Evolutionary conservation across 2,797 vertebrate genomes (phyloP).

Genomic region (Coluber constrictor): DNA sequence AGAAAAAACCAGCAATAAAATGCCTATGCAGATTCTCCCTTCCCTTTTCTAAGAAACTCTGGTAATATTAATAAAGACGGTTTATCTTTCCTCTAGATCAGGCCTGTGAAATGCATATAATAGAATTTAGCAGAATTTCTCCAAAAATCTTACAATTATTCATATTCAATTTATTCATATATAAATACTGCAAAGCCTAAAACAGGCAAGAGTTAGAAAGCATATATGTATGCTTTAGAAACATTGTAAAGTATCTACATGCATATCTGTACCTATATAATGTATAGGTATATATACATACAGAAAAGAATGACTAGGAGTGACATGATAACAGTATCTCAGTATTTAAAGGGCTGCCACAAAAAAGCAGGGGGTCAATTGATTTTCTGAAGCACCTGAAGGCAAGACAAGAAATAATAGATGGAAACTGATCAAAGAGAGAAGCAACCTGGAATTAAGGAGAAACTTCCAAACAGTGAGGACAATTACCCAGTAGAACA

Average conservation of each 20-base stretch:
- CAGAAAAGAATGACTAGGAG: no score
- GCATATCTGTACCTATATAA: neutral
- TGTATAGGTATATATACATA: neutral
- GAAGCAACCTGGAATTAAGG: no score
- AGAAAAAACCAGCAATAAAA: neutral
- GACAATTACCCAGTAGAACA: no score
- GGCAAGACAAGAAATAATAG: no score
- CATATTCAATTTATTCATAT: neutral
- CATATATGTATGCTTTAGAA: neutral
- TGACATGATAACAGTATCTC: no score
- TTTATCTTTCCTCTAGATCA: neutral
- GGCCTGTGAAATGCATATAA: neutral
- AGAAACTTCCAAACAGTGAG: no score
- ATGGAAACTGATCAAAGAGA: no score
- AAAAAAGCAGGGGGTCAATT: no score
- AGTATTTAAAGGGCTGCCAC: no score
- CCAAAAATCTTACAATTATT: neutral
- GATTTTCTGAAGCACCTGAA: no score
- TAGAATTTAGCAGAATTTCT: constrained; percentile 2
- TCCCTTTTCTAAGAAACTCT: neutral
- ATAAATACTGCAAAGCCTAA: neutral
- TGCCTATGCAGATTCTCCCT: neutral
- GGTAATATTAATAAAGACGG: neutral
- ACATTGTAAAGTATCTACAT: neutral
- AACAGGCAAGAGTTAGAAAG: neutral